These are phyloP conservation scores for Catocala nupta DNA, from an alignment of 2,888 invertebrate genomes.

Conservation along the genomic window DNA sequence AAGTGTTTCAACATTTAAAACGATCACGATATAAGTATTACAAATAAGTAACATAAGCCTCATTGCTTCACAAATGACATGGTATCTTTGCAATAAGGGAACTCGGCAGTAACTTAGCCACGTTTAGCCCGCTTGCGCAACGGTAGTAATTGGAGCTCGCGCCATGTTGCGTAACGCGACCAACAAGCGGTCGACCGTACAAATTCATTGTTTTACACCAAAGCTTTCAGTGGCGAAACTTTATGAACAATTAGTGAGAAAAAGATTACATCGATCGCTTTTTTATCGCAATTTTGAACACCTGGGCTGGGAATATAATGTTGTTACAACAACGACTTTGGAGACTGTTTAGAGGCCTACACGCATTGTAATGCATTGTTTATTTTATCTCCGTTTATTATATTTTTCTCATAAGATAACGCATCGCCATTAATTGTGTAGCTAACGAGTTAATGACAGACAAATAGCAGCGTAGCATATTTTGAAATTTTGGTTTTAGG, in stretches of 20 bases:
- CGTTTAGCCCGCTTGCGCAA: conserved; percentile 61
- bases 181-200: conserved; percentile 58
- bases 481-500: neutral
- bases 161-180: conserved; percentile 51
- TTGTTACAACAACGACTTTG: conserved; percentile 1
- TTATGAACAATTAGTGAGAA: conserved; percentile 46
- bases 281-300: conserved; percentile 15
- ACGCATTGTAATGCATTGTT: conserved; percentile 11
- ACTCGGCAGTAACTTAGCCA: conserved; percentile 32
- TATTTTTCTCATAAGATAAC: conserved; percentile 19
- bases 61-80: conserved; percentile 46
- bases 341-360: conserved; percentile 1
- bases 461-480: neutral
- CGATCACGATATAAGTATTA: conserved; percentile 33
- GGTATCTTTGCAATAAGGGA: conserved; percentile 42
- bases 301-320: conserved; percentile 1
- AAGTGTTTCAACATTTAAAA: conserved; percentile 4
- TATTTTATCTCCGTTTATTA: neutral
- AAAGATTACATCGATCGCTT: conserved; percentile 38
- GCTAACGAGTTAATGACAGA: conserved; percentile 12
- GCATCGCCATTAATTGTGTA: neutral
- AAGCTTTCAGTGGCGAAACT: conserved; percentile 42
- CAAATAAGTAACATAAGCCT: conserved; percentile 38
- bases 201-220: conserved; percentile 52
- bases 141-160: conserved; percentile 66